A percentile compares a stretch with the other conserved stretches of the same genome.
phyloP scores from a whole-genome alignment of 2,888 invertebrate species.

The Melipona bicolor region DNA sequence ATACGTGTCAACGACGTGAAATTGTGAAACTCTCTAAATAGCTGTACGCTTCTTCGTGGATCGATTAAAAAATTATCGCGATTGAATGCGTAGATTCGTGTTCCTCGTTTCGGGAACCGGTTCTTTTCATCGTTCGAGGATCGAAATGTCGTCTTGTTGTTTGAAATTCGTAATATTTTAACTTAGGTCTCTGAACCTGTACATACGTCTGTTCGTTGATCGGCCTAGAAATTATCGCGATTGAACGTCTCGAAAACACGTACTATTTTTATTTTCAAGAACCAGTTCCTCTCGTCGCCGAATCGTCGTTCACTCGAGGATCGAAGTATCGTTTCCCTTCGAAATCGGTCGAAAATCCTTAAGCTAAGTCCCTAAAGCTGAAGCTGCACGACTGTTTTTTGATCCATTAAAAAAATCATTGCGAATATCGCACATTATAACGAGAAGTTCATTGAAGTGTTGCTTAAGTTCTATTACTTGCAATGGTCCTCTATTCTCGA shows the following conservation, averaged over 20 bases:
- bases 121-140: no score
- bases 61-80: background rate
- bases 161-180: background rate
- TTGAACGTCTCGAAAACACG: background rate
- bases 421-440: no score
- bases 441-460: no score
- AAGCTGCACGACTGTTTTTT: no score
- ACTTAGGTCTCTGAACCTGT: background rate
- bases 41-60: background rate
- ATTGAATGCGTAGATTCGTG: background rate
- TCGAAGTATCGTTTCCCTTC: no score
- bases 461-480: background rate
- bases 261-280: no score
- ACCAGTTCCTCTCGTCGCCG: no score
- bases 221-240: background rate
- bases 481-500: slow-evolving; percentile 28
- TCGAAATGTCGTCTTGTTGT: background rate
- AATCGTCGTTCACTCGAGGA: no score
- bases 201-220: background rate
- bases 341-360: no score
- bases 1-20: background rate
- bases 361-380: no score
- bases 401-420: no score
- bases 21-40: background rate
- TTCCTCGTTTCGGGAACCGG: no score